Percentiles rank a stretch among this genome's conserved stretches.
phyloP scores from a whole-genome alignment of 2,888 invertebrate genomes.

The Troglohyphantes excavatus region DNA sequence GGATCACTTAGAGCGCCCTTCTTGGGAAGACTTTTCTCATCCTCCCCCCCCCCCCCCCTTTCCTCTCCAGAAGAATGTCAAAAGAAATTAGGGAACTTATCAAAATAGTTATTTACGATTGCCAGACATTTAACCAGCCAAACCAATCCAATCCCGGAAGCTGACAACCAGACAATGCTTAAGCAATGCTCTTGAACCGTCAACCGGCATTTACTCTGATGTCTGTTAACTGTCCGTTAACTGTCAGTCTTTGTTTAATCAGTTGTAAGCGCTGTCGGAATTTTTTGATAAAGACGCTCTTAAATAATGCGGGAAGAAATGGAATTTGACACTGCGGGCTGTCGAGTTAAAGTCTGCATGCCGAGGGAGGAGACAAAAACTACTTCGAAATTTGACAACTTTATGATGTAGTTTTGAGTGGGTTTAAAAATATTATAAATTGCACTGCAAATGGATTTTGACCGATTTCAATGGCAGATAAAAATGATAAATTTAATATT shows the following conservation, averaged over 20 bases:
- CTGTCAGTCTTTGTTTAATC: background rate
- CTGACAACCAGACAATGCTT: background rate
- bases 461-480: no score
- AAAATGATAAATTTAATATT: no score
- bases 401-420: no score
- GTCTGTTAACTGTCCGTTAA: background rate
- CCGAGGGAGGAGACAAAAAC: no score
- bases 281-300: background rate
- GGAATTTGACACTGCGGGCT: no score
- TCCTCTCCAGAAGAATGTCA: background rate
- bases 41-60: no score
- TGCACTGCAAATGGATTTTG: no score
- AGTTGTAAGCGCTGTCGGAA: background rate
- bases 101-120: background rate
- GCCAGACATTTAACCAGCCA: background rate
- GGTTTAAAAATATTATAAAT: no score
- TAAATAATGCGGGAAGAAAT: background rate
- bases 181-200: background rate
- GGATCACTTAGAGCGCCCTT: no score
- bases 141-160: background rate
- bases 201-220: background rate
- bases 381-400: no score
- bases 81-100: background rate
- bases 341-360: no score
- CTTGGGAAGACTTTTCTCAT: no score